A percentile compares a stretch with the other conserved stretches of the same genome.
These are phyloP conservation scores for Otolemur crassicaudatus DNA, from an alignment of 2,797 vertebrate genomes.

Conservation along the genomic window DNA sequence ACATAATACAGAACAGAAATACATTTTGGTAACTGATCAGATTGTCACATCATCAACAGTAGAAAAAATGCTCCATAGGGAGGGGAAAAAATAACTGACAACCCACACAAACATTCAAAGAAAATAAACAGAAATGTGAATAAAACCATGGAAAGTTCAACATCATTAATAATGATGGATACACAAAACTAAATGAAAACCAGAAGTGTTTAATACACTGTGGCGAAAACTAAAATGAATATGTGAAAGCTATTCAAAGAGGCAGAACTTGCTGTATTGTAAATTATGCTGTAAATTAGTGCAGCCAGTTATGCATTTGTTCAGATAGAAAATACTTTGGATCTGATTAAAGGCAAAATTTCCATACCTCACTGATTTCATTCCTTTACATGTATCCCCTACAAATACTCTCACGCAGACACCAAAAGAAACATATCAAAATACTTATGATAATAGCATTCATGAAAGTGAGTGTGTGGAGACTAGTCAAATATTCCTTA, in stretches of 20 bases:
- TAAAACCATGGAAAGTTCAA: background rate
- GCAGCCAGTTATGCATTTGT: background rate
- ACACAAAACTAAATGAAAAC: background rate
- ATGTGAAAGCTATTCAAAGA: background rate
- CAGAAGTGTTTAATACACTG: background rate
- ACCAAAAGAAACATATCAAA: background rate
- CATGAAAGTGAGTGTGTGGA: background rate
- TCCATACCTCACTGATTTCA: background rate
- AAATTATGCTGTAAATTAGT: background rate
- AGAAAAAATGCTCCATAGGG: background rate
- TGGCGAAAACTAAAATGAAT: conserved; percentile 2
- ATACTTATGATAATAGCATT: background rate
- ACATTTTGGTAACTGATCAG: background rate
- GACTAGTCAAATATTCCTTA: background rate
- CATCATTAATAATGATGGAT: background rate
- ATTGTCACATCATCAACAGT: background rate
- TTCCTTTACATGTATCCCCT: background rate
- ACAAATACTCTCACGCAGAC: background rate
- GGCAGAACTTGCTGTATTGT: background rate
- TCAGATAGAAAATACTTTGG: background rate
- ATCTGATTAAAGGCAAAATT: background rate
- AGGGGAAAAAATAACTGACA: background rate
- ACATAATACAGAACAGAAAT: no score
- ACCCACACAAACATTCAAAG: background rate
- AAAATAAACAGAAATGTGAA: background rate